These are phyloP conservation scores for Sander lucioperca DNA, from an alignment of 2,113 vertebrate species.

Conservation along the genomic window DNA sequence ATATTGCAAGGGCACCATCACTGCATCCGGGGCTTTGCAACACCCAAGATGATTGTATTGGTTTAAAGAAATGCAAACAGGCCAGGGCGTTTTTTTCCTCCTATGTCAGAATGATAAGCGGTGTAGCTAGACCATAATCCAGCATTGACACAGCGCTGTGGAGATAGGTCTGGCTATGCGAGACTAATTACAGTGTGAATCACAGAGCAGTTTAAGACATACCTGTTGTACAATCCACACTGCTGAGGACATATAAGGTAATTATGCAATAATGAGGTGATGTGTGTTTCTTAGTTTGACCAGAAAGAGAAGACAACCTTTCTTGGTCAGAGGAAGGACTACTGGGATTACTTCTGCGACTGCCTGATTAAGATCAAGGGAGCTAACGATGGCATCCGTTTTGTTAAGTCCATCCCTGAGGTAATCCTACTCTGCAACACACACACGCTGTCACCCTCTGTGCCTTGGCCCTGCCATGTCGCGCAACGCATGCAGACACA, in stretches of 20 bases:
- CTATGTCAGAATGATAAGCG: no score
- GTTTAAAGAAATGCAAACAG: no score
- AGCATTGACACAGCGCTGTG: no score
- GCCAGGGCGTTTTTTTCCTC: no score
- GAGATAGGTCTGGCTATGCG: no score
- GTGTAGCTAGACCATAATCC: no score
- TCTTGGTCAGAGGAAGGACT: conserved; percentile 93
- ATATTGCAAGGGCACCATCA: no score
- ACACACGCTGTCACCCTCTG: not conserved
- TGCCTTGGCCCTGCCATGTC: conserved; percentile 21
- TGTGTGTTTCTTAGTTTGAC: conserved; percentile 88
- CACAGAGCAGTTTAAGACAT: not conserved
- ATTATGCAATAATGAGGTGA: not conserved
- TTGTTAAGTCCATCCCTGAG: conserved; percentile 95
- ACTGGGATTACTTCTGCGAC: conserved; percentile 98
- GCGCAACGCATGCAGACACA: conserved; percentile 35
- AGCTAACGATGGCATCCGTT: conserved; percentile 95
- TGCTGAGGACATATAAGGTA: not conserved
- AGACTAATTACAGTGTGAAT: not conserved
- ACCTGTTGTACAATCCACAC: not conserved
- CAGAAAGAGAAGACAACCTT: conserved; percentile 95
- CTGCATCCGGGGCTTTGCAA: no score
- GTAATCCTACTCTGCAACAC: conserved; percentile 79
- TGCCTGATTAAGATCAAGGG: conserved; percentile 96
- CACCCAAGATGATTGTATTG: no score